phyloP scores from a whole-genome alignment of 2,888 invertebrate genomes.

The Coleophora deauratella region DNA sequence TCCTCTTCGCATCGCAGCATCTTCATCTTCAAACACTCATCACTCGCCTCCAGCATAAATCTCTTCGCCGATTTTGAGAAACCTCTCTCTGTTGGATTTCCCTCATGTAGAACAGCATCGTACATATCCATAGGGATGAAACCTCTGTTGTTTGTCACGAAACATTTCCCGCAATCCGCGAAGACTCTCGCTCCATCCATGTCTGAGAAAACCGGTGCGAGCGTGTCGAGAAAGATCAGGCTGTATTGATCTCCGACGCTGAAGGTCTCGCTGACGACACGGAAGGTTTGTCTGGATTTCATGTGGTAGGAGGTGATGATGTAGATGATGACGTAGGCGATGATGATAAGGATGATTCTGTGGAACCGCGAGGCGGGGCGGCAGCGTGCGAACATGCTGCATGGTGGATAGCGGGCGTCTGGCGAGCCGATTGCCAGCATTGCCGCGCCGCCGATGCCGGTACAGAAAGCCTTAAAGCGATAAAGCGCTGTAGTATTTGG shows the following conservation, averaged over 20 bases:
- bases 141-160: conserved; percentile 45
- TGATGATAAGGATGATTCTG: conserved; percentile 28
- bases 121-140: conserved; percentile 41
- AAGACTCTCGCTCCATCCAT: conserved; percentile 38
- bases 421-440: conserved; percentile 10
- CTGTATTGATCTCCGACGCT: conserved; percentile 37
- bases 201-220: conserved; percentile 30
- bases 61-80: conserved; percentile 32
- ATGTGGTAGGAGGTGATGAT: conserved; percentile 25
- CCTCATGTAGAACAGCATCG: conserved; percentile 37
- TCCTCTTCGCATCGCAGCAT: conserved; percentile 28
- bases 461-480: no score
- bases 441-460: no score
- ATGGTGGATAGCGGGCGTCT: conserved; percentile 18
- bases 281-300: conserved; percentile 24
- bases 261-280: conserved; percentile 35
- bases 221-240: conserved; percentile 34
- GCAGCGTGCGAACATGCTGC: conserved; percentile 43
- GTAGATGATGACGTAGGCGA: conserved; percentile 33
- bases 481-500: no score
- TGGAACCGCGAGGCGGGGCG: conserved; percentile 36
- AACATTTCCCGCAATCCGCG: conserved; percentile 36
- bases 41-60: conserved; percentile 30
- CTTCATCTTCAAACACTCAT: conserved; percentile 31
- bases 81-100: conserved; percentile 24